Conservation (phyloP, 2,797 vertebrate genomes). For the Semotilus atromaculatus region DNA sequence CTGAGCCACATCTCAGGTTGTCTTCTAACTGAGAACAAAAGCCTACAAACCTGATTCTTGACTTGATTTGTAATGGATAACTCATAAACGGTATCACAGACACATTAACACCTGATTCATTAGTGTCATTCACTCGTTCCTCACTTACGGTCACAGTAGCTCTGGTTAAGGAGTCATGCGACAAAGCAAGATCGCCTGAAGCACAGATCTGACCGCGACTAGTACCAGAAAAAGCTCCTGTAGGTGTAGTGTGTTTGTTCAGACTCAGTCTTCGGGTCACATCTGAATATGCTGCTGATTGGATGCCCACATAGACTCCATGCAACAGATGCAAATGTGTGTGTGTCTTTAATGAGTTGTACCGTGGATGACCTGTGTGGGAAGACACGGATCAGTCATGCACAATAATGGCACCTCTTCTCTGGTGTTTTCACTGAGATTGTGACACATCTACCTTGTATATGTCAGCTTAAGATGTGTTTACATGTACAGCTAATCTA, state of each 20-base stretch:
- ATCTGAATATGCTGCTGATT: neutral
- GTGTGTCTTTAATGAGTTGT: neutral
- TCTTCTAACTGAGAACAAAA: too few species aligned
- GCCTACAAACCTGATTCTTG: too few species aligned
- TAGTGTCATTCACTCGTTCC: neutral
- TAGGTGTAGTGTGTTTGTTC: neutral
- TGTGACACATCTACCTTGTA: neutral
- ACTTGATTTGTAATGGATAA: too few species aligned
- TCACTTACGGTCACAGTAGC: neutral
- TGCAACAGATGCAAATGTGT: conserved; percentile 3
- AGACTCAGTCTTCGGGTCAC: neutral
- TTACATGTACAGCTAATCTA: neutral
- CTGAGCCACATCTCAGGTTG: too few species aligned
- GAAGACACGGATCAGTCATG: neutral
- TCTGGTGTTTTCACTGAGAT: neutral
- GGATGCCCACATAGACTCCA: neutral
- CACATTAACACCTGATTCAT: neutral
- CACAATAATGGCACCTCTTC: neutral
- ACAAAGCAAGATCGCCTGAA: neutral
- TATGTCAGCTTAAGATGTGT: neutral
- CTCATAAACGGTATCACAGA: neutral
- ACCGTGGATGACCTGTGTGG: neutral
- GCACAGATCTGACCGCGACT: neutral
- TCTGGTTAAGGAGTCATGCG: neutral
- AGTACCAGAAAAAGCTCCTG: neutral